Evolutionary conservation across 2,113 vertebrate species (phyloP).

Genomic region (Physeter macrocephalus): DNA sequence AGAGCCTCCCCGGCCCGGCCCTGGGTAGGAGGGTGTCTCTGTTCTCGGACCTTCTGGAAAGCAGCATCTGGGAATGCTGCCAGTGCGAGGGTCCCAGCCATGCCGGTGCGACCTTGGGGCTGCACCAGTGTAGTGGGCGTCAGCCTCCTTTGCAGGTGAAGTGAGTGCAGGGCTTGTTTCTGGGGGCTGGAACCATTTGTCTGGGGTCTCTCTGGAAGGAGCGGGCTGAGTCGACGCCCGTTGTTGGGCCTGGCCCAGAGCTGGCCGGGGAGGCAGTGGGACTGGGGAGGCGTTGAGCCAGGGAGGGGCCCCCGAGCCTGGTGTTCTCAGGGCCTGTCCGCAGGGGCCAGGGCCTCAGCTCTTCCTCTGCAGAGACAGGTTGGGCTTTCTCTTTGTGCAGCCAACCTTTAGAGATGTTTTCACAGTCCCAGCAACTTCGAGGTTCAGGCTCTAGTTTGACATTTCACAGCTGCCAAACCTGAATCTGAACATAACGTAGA

Average conservation of each 20-base stretch:
- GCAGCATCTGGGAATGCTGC: background rate
- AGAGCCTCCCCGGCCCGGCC: background rate
- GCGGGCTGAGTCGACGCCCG: background rate
- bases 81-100: accelerated
- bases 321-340: background rate
- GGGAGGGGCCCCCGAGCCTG: accelerated
- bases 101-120: accelerated
- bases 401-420: background rate
- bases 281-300: background rate
- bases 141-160: accelerated
- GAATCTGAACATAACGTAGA: background rate
- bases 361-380: background rate
- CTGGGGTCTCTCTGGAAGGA: background rate
- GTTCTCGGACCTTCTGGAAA: background rate
- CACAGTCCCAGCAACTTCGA: too few species aligned
- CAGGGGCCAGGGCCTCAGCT: background rate
- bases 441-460: background rate
- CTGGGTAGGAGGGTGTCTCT: background rate
- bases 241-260: background rate
- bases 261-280: background rate
- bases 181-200: accelerated
- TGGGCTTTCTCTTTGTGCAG: background rate
- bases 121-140: accelerated
- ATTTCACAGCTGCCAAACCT: background rate
- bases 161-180: background rate